Conservation (phyloP, 2,888 invertebrate genomes). For the Quadriops clusia region DNA sequence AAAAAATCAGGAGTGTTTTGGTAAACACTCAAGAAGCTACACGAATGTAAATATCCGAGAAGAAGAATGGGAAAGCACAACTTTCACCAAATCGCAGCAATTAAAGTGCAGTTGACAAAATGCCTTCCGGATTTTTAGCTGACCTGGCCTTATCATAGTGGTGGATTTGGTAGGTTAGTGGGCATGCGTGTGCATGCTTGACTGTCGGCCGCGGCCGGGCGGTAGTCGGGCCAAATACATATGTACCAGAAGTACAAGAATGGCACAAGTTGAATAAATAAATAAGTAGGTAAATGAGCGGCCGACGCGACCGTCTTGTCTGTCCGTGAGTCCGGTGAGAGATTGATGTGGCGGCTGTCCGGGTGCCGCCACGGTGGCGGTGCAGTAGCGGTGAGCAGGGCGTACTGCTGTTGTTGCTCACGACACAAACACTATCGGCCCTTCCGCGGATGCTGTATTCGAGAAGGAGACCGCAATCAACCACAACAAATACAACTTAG, state of each 20-base stretch:
- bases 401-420: slow-evolving; percentile 40
- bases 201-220: slow-evolving; percentile 37
- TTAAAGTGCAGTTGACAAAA: too few species aligned
- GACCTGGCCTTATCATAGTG: too few species aligned
- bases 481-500: slow-evolving; percentile 30
- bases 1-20: too few species aligned
- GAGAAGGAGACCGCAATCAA: slow-evolving; percentile 64
- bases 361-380: slow-evolving; percentile 40
- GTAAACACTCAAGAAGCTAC: too few species aligned
- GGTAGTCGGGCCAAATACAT: slow-evolving; percentile 34
- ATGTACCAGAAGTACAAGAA: too few species aligned
- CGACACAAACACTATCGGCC: slow-evolving; percentile 42
- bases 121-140: too few species aligned
- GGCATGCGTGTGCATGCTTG: slow-evolving; percentile 32
- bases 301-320: slow-evolving; percentile 20
- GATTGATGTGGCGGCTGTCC: slow-evolving; percentile 40
- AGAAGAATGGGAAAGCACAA: too few species aligned
- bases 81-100: too few species aligned
- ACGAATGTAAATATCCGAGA: too few species aligned
- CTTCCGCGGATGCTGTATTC: slow-evolving; percentile 75
- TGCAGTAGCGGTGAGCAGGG: slow-evolving; percentile 47
- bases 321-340: slow-evolving; percentile 31
- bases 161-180: slow-evolving; percentile 5
- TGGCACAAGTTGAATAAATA: too few species aligned
- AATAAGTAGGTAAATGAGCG: slow-evolving; percentile 24